Conservation (phyloP, 2,113 vertebrate species). For the Pyrgilauda ruficollis region DNA sequence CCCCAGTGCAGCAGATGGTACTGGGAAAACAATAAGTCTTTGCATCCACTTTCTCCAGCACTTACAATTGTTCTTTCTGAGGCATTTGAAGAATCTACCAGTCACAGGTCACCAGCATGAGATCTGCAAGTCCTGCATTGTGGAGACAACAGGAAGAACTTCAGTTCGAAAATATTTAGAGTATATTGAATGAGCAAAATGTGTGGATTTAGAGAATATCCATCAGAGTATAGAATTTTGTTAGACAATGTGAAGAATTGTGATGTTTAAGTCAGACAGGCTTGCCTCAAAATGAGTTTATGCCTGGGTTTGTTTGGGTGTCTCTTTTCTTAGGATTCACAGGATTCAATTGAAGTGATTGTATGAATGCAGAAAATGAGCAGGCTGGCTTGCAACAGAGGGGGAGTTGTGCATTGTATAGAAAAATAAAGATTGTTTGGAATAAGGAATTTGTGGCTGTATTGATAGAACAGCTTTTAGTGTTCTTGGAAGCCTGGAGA, state of each 20-base stretch:
- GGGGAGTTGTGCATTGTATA: neutral
- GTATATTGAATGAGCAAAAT: neutral
- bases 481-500: neutral
- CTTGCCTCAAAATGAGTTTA: neutral
- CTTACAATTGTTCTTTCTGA: neutral
- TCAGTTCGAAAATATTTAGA: neutral
- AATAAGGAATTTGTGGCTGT: neutral
- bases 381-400: neutral
- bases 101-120: neutral
- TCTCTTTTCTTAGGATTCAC: conserved; percentile 1
- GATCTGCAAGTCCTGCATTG: neutral
- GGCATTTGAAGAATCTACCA: neutral
- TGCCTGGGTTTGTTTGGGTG: neutral
- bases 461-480: neutral
- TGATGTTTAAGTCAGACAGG: neutral
- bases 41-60: neutral
- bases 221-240: neutral
- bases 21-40: neutral
- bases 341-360: neutral
- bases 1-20: neutral
- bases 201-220: neutral
- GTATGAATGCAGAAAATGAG: neutral
- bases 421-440: neutral
- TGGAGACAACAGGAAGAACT: neutral
- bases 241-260: neutral